phyloP scores from a whole-genome alignment of 2,797 vertebrate genomes.

The Arnoldichthys spilopterus region DNA sequence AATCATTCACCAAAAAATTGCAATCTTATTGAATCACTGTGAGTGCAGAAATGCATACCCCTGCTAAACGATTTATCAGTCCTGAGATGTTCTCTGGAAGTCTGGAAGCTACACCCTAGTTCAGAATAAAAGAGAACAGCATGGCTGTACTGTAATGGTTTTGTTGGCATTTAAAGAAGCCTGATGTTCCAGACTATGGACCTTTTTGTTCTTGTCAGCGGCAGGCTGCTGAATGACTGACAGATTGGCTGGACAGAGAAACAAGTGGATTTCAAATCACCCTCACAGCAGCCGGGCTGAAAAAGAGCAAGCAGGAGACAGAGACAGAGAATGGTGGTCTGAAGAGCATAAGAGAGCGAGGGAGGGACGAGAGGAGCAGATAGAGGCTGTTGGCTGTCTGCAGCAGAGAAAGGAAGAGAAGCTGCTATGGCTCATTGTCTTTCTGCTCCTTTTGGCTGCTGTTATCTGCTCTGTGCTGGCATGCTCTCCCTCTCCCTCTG shows the following conservation, averaged over 20 bases:
- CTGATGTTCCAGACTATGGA: constrained; percentile 7
- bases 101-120: not conserved
- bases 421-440: constrained; percentile 32
- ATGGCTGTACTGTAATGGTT: constrained; percentile 6
- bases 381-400: constrained; percentile 34
- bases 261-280: constrained; percentile 40
- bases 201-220: constrained; percentile 11
- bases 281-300: constrained; percentile 34
- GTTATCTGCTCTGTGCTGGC: constrained; percentile 15
- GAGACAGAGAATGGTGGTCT: constrained; percentile 26
- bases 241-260: constrained; percentile 43
- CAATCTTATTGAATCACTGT: not conserved
- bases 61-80: not conserved
- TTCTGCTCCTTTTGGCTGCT: constrained; percentile 34
- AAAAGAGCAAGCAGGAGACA: constrained; percentile 27
- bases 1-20: not conserved
- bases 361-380: constrained; percentile 17
- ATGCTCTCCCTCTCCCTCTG: not conserved
- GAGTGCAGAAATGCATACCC: not conserved
- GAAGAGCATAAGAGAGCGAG: constrained; percentile 16
- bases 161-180: constrained; percentile 13
- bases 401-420: constrained; percentile 12
- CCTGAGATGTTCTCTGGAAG: not conserved
- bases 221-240: constrained; percentile 44
- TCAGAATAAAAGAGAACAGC: not conserved